These are phyloP conservation scores for Eonycteris spelaea DNA, from an alignment of 2,113 vertebrate species.

Conservation along the genomic window DNA sequence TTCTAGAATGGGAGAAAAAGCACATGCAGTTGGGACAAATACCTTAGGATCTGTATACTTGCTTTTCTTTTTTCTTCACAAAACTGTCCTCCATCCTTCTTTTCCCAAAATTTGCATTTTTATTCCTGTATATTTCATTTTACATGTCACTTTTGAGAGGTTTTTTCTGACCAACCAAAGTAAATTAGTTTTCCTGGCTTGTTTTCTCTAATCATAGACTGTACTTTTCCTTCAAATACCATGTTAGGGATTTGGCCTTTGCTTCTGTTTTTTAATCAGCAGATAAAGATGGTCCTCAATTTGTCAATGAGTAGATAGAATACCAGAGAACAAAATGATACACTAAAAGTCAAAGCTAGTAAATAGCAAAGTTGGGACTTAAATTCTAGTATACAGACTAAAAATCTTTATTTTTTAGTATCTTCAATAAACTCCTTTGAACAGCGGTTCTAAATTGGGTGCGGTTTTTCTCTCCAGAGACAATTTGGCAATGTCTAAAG, in stretches of 20 bases:
- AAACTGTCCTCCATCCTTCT: not conserved
- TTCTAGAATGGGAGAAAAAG: not conserved
- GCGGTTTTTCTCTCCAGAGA: not conserved
- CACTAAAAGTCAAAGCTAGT: not conserved
- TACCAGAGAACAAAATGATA: not conserved
- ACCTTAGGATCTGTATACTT: fast-evolving
- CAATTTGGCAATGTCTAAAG: not conserved
- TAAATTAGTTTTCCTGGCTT: not conserved
- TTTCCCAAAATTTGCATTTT: not conserved
- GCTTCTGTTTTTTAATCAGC: not conserved
- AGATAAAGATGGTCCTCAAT: not conserved
- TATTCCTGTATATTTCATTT: not conserved
- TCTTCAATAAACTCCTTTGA: not conserved
- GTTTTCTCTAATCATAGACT: not conserved
- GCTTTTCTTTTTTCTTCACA: not conserved
- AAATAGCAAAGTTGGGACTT: not conserved
- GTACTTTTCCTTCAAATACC: not conserved
- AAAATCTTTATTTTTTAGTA: not conserved
- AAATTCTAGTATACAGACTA: not conserved
- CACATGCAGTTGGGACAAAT: fast-evolving
- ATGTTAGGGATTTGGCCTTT: not conserved
- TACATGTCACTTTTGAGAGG: not conserved
- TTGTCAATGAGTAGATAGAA: not conserved
- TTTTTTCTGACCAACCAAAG: not conserved
- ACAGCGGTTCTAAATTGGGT: not conserved